Base-by-base conservation (phyloP, 2,888 invertebrate species). In the Antheraea yamamai region DNA sequence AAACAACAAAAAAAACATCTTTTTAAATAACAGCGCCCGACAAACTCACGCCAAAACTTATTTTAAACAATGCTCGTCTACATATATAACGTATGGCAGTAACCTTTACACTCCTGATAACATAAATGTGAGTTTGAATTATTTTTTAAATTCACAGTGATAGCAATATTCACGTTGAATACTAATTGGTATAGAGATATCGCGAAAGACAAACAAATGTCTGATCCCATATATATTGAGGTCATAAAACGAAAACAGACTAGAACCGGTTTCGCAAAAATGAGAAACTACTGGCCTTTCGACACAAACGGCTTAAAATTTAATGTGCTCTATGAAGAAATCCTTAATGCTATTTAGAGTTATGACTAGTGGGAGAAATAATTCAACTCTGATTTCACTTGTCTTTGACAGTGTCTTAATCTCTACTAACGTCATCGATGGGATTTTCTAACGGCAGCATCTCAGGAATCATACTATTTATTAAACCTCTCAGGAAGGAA, bases 81-180 rank as follows among this genome's bases (percentile, higher is more conserved):
- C 52, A 68, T 73, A 64, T 64, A 26, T 26, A 64, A 64, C 23
- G 26, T 81, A 82, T 82, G 79, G 78, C 75, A 68, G 74, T 80
- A 82, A 82, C 87, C 87, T 89, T 87, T 84, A 85, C 80, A 82
- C 79, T 81, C 73, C 78, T 83, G 87, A 86, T 87, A 87, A 88
- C 81, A 83, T 78, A 78, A 79, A 80, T 79, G 77, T 78, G 80
- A 76, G 75, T 78, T 72, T 71, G 76, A 76, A 73, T 75, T 73
- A 78, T 82, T 76, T 77, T 79, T 78, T 75, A 16, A 39, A 39
- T 30, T 70, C 20, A 30, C 52, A 30, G 23, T 23, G 20, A 58
- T 58, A 10, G 39, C 61, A 58, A 70, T 35, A 68, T 74, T 6
- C n/a, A 23, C 16, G 35, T 71, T 23, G 26, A 23, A 23, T 71